phyloP scores from a whole-genome alignment of 2,113 vertebrate species.

The Oryzias melastigma region DNA sequence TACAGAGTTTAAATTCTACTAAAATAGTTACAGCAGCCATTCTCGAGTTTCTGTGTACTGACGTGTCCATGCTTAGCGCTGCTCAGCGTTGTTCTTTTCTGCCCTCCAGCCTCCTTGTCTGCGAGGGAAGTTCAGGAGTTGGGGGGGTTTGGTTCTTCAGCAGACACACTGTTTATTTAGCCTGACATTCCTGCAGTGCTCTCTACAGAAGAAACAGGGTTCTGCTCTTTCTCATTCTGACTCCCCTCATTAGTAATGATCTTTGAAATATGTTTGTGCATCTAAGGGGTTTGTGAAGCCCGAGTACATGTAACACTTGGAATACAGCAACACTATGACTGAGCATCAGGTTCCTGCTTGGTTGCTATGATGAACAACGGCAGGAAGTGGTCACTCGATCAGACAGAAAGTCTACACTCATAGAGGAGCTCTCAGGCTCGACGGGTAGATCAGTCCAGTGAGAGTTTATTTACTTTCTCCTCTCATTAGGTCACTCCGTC shows the following conservation, averaged over 20 bases:
- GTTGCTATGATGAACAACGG: constrained; percentile 20
- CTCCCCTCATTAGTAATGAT: constrained; percentile 30
- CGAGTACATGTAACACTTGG: neutral
- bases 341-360: neutral
- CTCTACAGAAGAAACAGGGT: constrained; percentile 8
- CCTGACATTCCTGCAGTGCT: constrained; percentile 57
- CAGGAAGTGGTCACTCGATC: constrained; percentile 10
- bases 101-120: constrained; percentile 7
- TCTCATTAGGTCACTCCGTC: constrained; percentile 50
- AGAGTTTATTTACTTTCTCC: constrained; percentile 66
- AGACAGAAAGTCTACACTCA: neutral
- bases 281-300: neutral
- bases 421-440: constrained; percentile 22
- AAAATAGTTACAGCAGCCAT: too few relatives aligned
- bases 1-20: too few relatives aligned
- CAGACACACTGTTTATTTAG: constrained; percentile 69
- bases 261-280: constrained; percentile 9
- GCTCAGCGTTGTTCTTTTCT: constrained; percentile 41
- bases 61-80: constrained; percentile 25
- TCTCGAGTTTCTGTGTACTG: constrained; percentile 23
- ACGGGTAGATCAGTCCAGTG: constrained; percentile 42
- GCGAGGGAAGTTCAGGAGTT: constrained; percentile 40
- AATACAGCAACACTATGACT: neutral
- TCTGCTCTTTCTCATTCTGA: constrained; percentile 53
- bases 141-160: constrained; percentile 37